phyloP scores from a whole-genome alignment of 2,888 invertebrate species.

The Thera britannica region DNA sequence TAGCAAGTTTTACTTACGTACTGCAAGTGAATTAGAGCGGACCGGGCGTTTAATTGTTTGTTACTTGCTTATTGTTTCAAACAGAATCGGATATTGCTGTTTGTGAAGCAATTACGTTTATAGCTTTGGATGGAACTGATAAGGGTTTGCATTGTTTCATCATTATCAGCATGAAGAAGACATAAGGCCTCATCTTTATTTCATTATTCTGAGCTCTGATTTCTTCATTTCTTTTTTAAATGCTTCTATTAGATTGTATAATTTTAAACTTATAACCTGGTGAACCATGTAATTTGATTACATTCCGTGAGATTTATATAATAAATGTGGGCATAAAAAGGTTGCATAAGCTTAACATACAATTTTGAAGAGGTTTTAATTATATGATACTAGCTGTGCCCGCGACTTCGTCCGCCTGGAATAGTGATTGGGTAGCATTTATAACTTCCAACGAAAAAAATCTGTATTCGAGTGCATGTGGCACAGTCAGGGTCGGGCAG shows the following conservation, averaged over 20 bases:
- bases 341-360: slow-evolving; percentile 12
- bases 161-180: too few species aligned
- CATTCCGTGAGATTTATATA: slow-evolving; percentile 9
- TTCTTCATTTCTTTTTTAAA: too few species aligned
- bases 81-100: slow-evolving; percentile 23
- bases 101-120: slow-evolving; percentile 13
- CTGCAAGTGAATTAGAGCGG: slow-evolving; percentile 10
- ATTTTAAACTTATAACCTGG: background rate
- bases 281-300: slow-evolving; percentile 2
- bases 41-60: slow-evolving; percentile 13
- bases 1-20: background rate
- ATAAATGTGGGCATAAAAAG: slow-evolving; percentile 11
- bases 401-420: too few species aligned
- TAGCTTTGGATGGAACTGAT: slow-evolving; percentile 5
- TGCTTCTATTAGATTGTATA: too few species aligned
- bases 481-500: too few species aligned
- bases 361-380: slow-evolving; percentile 1
- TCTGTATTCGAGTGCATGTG: too few species aligned
- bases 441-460: too few species aligned
- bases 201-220: too few species aligned
- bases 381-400: too few species aligned
- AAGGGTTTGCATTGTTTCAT: background rate
- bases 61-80: slow-evolving; percentile 30
- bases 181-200: too few species aligned
- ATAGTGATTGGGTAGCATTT: too few species aligned